Conservation (phyloP, 2,113 vertebrate species). For the Heliornis fulica region DNA sequence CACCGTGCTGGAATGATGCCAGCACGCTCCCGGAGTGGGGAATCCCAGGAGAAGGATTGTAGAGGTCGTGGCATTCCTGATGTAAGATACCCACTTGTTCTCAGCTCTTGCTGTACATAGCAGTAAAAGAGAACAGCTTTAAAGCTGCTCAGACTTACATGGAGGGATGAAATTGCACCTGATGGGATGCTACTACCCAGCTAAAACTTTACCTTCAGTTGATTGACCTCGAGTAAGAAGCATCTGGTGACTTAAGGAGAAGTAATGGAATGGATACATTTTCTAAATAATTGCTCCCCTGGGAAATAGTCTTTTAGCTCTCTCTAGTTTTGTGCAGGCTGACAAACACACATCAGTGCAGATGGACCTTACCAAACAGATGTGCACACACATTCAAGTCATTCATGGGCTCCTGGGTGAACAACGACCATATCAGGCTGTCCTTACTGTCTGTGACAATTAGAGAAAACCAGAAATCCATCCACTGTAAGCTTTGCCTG, state of each 20-base stretch:
- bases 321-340: not conserved
- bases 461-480: not conserved
- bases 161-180: not conserved
- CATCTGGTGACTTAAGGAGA: not conserved
- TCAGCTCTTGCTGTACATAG: not conserved
- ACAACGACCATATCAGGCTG: not conserved
- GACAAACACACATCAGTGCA: not conserved
- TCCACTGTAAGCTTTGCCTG: not conserved
- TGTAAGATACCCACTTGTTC: not conserved
- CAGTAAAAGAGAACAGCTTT: not conserved
- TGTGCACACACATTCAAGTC: accelerated
- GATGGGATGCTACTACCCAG: not conserved
- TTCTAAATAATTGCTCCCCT: not conserved
- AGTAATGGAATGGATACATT: accelerated
- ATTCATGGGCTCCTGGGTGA: not conserved
- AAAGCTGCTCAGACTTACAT: not conserved
- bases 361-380: not conserved
- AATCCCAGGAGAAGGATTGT: not conserved
- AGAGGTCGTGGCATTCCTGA: not conserved
- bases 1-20: not conserved
- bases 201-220: not conserved
- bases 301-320: not conserved
- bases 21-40: accelerated
- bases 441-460: not conserved
- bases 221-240: not conserved